These are phyloP conservation scores for fruit fly (Drosophila melanogaster) DNA, from an alignment of 1,140 invertebrate species.

Conservation along the genomic window Release_6_plus_ISO1_MT NT_037436.4:2802001-2802500, in stretches of 20 bases:
- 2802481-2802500: constrained; percentile 60
- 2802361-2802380: constrained; percentile 30
- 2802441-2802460: constrained; percentile 32
- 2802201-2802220: background rate
- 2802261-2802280: background rate
- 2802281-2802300: background rate
- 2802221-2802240: background rate
- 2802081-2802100: constrained; percentile 44
- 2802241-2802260: background rate
- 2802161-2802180: constrained; percentile 4
- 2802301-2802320: no score
- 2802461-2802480: constrained; percentile 54
- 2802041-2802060: constrained; percentile 73
- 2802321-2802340: background rate
- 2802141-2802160: constrained; percentile 27
- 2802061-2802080: constrained; percentile 55
- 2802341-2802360: background rate
- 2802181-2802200: no score
- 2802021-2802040: constrained; percentile 78
- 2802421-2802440: constrained; percentile 55
- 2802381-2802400: constrained; percentile 73
- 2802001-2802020: constrained; percentile 78
- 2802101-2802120: constrained; percentile 17
- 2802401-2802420: constrained; percentile 41
- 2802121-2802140: constrained; percentile 49